Conservation (phyloP, 2,888 invertebrate species). For the Steinernema scapterisci region DNA sequence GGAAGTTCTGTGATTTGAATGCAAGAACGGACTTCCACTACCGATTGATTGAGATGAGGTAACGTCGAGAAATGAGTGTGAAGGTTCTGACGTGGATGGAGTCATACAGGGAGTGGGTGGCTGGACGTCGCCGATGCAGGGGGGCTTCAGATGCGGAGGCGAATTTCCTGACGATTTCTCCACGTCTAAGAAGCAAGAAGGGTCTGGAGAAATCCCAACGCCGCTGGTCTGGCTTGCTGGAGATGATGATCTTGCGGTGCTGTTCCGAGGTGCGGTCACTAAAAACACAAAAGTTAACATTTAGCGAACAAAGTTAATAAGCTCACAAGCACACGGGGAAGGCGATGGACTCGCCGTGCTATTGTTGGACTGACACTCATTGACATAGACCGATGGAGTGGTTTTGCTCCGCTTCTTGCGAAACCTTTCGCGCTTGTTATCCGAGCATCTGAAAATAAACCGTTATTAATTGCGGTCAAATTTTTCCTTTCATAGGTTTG, state of each 20-base stretch:
- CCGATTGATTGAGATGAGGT: constrained; percentile 17
- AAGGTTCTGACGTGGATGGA: constrained; percentile 20
- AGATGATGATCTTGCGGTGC: not conserved
- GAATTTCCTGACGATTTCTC: not conserved
- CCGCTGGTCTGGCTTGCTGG: constrained; percentile 27
- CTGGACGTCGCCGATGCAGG: constrained; percentile 49
- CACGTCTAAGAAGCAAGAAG: not conserved
- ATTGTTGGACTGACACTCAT: constrained; percentile 4
- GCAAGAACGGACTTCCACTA: constrained; percentile 13
- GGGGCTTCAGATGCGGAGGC: constrained; percentile 10
- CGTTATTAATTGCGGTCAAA: not conserved
- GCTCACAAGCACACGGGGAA: constrained; percentile 3
- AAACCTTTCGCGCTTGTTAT: constrained; percentile 49
- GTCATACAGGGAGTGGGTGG: constrained; percentile 51
- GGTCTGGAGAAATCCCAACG: constrained; percentile 29
- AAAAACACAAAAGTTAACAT: not conserved
- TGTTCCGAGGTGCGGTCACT: not conserved
- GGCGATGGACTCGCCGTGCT: constrained; percentile 18
- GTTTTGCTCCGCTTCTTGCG: constrained; percentile 56
- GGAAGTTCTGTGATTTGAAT: not conserved
- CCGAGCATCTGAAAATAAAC: constrained; percentile 32
- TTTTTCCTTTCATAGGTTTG: not conserved
- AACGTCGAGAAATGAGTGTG: constrained; percentile 14
- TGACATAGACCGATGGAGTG: constrained; percentile 47
- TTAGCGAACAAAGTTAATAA: not conserved